Conservation (phyloP, 2,888 invertebrate species). For the Amphipoea oculea region DNA sequence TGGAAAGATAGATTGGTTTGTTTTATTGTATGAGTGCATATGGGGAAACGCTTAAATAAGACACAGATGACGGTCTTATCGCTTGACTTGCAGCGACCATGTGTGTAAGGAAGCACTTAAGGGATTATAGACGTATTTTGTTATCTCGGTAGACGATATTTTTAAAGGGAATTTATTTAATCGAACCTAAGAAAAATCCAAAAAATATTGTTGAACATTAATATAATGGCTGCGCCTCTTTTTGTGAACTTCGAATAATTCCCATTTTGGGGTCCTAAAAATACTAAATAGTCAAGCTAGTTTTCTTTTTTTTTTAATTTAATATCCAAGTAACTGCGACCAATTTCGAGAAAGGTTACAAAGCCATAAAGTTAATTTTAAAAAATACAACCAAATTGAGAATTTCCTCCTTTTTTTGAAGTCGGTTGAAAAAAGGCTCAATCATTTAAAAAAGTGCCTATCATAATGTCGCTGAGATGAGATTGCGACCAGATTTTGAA, state of each 20-base stretch:
- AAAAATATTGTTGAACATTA: too few relatives aligned
- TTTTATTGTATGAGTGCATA: background rate
- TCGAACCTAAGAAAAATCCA: background rate
- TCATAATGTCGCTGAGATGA: too few relatives aligned
- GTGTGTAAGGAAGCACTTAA: background rate
- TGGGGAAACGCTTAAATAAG: background rate
- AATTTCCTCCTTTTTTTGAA: too few relatives aligned
- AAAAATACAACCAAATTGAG: too few relatives aligned
- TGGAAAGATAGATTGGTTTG: constrained; percentile 20
- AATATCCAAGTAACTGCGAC: too few relatives aligned
- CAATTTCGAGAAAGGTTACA: too few relatives aligned
- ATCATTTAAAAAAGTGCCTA: too few relatives aligned
- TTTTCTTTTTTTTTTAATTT: too few relatives aligned
- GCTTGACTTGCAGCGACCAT: background rate
- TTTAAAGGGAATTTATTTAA: background rate
- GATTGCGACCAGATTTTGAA: too few relatives aligned
- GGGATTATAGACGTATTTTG: background rate
- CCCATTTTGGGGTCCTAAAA: background rate
- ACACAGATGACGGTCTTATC: constrained; percentile 1
- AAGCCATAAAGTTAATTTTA: too few relatives aligned
- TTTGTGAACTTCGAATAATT: background rate
- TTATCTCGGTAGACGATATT: background rate
- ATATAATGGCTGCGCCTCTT: background rate
- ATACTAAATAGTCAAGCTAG: too few relatives aligned
- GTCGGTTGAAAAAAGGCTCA: too few relatives aligned